These are phyloP conservation scores for Melanogrammus aeglefinus DNA, from an alignment of 2,797 vertebrate genomes.

Conservation along the genomic window DNA sequence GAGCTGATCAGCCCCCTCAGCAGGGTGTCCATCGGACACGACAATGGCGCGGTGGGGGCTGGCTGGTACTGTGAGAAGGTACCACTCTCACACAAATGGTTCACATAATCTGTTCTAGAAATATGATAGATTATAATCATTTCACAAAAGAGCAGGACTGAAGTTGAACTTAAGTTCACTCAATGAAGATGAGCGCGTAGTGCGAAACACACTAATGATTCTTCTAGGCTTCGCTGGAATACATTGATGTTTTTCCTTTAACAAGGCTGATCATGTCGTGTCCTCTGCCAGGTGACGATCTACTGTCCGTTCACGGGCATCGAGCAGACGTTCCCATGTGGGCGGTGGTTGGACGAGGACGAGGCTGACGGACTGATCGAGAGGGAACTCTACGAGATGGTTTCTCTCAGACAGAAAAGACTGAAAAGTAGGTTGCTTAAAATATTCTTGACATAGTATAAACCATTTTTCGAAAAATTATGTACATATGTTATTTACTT, in stretches of 20 bases:
- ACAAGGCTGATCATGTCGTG: not conserved
- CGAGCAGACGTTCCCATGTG: conserved; percentile 93
- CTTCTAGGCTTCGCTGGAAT: not conserved
- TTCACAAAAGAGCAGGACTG: too few relatives aligned
- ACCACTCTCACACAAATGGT: not conserved
- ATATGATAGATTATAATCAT: too few relatives aligned
- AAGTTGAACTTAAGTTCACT: too few relatives aligned
- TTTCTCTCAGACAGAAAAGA: conserved; percentile 88
- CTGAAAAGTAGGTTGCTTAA: conserved; percentile 82
- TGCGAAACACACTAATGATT: not conserved
- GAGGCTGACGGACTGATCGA: conserved; percentile 92
- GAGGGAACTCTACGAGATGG: conserved; percentile 94
- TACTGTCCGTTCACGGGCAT: conserved; percentile 95
- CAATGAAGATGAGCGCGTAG: too few relatives aligned
- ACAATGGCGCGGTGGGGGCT: conserved; percentile 86
- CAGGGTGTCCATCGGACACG: conserved; percentile 90
- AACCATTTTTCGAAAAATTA: not conserved
- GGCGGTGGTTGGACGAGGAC: conserved; percentile 93
- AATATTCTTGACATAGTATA: not conserved
- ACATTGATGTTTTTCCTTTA: not conserved
- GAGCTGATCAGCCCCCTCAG: conserved; percentile 93
- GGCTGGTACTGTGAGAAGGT: conserved; percentile 99
- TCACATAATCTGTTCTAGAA: too few relatives aligned
- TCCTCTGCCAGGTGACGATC: conserved; percentile 81
- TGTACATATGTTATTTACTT: not conserved